Base-by-base conservation (phyloP, 2,113 vertebrate species). In the Dasypus novemcinctus region DNA sequence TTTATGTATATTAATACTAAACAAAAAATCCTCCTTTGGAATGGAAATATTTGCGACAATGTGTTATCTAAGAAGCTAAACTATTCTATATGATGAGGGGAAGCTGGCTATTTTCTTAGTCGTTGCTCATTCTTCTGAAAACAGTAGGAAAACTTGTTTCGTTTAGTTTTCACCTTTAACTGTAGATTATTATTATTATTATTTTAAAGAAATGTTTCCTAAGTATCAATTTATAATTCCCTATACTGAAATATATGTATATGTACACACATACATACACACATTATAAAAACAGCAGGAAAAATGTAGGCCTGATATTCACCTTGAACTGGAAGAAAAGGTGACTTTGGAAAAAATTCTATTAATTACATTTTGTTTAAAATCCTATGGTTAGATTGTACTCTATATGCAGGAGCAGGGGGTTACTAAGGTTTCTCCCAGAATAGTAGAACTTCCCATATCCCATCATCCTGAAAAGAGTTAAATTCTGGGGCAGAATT, bases 121-220 rank as follows among this genome's bases (percentile, higher is more conserved):
- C n/a, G 11, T 68, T 83, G 41, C 10, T 87, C 66, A 87, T 84
- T 91, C n/a, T 15, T 80, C 90, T 76, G 11, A 91, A 83, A 90
- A 36, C 38, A 69, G 33, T 12, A 82, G 68, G 29, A 64, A 86
- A 71, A 15, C 49, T 18, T 38, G 79, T 46, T 14, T 41, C 83
- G 17, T 33, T 59, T 20, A 59, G 10, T 66, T 6, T 54, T 94
- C 27, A 71, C 38, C 18, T 83, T 81, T 57, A 96, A 52, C 6
- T 59, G 11, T 49, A 63, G 18, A 68, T 87, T 54, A 52, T 49
- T 38, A 63, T 41, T 38, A 63, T 41, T 68, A 29, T 82, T 66
- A 46, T 82, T 82, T 64, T 81, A 64, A 91, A 94, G 49, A 79
- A 57, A 74, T 41, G 0, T 87, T 91, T 90, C n/a, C 33, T 41